These are phyloP conservation scores for Campylomormyrus numenius DNA, from an alignment of 2,113 vertebrate genomes.

Conservation along the genomic window DNA sequence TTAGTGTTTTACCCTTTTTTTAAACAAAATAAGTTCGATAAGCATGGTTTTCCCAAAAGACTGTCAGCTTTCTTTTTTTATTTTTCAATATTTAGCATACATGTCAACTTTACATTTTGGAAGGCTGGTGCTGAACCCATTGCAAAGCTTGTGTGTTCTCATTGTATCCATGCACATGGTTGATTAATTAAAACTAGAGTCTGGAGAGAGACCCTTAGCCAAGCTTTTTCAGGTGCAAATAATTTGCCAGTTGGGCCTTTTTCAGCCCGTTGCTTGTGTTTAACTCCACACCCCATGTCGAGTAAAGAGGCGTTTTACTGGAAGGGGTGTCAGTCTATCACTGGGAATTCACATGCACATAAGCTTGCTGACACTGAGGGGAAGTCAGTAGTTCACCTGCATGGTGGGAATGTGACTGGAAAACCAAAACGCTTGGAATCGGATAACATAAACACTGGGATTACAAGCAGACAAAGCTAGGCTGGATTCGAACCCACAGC, in stretches of 20 bases:
- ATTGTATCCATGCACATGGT: not conserved
- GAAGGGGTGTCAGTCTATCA: not conserved
- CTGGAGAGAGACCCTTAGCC: not conserved
- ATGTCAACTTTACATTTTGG: not conserved
- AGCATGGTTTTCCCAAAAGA: not conserved
- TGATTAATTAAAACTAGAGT: not conserved
- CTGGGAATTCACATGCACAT: not conserved
- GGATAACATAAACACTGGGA: not conserved
- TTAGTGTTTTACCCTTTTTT: not conserved
- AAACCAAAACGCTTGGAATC: not conserved
- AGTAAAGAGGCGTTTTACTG: not conserved
- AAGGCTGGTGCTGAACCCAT: not conserved
- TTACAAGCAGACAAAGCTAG: not conserved
- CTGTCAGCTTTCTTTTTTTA: not conserved
- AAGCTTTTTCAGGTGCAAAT: slow-evolving; percentile 7
- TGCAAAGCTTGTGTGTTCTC: not conserved
- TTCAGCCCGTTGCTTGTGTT: not conserved
- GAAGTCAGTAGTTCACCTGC: slow-evolving; percentile 7
- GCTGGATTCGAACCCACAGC: not conserved
- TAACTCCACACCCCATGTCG: slow-evolving; percentile 14
- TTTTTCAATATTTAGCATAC: not conserved
- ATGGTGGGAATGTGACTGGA: not conserved
- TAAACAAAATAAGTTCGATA: not conserved
- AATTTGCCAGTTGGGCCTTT: not conserved
- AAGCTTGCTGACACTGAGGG: not conserved